Conservation (phyloP, 2,888 invertebrate genomes). For the Calameuta filiformis region DNA sequence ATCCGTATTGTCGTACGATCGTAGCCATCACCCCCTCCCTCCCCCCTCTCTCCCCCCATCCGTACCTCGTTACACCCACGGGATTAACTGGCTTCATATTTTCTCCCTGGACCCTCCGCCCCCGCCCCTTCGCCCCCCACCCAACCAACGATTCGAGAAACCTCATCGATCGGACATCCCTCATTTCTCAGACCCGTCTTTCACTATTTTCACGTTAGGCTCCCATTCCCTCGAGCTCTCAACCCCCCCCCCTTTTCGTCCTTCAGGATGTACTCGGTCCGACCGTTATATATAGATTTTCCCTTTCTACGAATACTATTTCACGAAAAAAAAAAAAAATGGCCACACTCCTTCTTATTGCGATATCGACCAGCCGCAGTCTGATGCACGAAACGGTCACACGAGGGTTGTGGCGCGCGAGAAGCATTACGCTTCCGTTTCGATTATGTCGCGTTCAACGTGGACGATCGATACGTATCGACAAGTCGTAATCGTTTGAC, state of each 20-base stretch:
- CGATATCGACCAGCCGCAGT: neutral
- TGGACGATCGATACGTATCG: neutral
- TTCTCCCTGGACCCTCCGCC: neutral
- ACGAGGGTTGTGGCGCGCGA: neutral
- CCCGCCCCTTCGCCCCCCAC: too few species aligned
- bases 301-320: neutral
- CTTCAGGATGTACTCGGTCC: too few species aligned
- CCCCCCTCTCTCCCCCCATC: too few species aligned
- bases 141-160: neutral
- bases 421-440: neutral
- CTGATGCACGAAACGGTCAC: neutral
- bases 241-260: too few species aligned
- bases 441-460: neutral
- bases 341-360: neutral
- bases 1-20: neutral
- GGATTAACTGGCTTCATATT: neutral
- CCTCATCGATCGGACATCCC: neutral
- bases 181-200: neutral
- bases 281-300: neutral
- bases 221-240: neutral
- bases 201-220: neutral
- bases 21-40: neutral
- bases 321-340: neutral
- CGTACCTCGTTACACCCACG: neutral
- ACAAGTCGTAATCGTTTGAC: neutral